Conservation (phyloP, 2,888 invertebrate genomes). For the Allophyes oxyacanthae region DNA sequence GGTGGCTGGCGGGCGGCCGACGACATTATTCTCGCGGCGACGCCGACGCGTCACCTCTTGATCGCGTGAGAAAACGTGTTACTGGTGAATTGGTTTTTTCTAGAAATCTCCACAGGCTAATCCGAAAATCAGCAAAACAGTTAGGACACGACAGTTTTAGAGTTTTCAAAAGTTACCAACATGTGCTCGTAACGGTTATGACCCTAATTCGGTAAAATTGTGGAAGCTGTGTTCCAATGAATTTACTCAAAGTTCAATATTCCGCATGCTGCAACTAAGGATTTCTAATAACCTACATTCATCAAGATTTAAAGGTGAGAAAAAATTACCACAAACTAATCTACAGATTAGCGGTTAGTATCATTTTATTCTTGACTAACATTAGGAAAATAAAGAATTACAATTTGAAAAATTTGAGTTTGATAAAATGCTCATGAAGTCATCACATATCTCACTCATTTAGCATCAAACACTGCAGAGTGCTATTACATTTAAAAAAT, state of each 20-base stretch:
- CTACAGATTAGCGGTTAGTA: too few relatives aligned
- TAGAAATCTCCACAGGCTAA: slow-evolving; percentile 66
- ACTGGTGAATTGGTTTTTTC: slow-evolving; percentile 72
- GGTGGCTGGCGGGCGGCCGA: slow-evolving; percentile 74
- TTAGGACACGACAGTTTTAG: slow-evolving; percentile 22
- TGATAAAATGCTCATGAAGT: too few relatives aligned
- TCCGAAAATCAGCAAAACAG: slow-evolving; percentile 31
- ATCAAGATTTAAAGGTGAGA: slow-evolving; percentile 29
- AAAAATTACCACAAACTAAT: neutral
- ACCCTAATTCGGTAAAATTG: slow-evolving; percentile 41
- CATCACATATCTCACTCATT: too few relatives aligned
- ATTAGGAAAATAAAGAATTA: too few relatives aligned
- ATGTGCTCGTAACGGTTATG: slow-evolving; percentile 60
- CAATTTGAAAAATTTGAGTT: too few relatives aligned
- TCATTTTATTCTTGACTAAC: too few relatives aligned
- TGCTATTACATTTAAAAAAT: too few relatives aligned
- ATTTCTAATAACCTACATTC: slow-evolving; percentile 5
- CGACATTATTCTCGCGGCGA: slow-evolving; percentile 78
- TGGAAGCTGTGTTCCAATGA: slow-evolving; percentile 29
- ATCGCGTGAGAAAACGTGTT: slow-evolving; percentile 77
- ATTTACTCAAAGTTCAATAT: slow-evolving; percentile 3
- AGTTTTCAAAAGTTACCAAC: slow-evolving; percentile 44
- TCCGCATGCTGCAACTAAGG: slow-evolving; percentile 9
- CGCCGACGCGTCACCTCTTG: slow-evolving; percentile 82
- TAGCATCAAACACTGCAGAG: too few relatives aligned